Conservation (phyloP, 2,113 vertebrate genomes). For the Daboia siamensis region DNA sequence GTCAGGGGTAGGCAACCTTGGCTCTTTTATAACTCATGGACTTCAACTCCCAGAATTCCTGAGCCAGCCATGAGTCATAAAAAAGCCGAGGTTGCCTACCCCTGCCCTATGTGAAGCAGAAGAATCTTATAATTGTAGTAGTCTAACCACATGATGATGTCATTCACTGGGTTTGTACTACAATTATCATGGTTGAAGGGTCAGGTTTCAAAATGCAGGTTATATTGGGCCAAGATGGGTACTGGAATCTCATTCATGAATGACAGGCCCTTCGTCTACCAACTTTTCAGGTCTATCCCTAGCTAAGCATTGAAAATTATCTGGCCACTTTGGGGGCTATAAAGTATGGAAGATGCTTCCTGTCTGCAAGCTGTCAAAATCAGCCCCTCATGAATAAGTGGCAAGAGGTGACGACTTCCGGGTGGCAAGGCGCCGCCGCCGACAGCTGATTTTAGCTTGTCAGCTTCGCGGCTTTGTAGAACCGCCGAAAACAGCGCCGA, state of each 20-base stretch:
- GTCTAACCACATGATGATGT: neutral
- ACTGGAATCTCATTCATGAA: neutral
- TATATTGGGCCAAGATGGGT: neutral
- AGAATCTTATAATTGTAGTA: neutral
- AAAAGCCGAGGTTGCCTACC: too few relatives aligned
- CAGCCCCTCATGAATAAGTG: neutral
- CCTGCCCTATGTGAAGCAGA: neutral
- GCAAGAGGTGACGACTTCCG: too few relatives aligned
- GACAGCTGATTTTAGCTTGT: too few relatives aligned
- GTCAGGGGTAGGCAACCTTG: too few relatives aligned
- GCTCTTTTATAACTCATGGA: too few relatives aligned
- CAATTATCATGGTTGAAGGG: neutral
- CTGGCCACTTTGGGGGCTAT: neutral
- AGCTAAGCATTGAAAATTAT: neutral
- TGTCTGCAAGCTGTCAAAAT: neutral
- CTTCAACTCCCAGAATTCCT: too few relatives aligned
- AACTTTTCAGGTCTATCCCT: neutral
- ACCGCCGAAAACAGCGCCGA: too few relatives aligned
- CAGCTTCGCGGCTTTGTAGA: too few relatives aligned
- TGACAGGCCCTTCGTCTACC: neutral
- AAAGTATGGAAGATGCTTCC: neutral
- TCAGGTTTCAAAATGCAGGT: neutral
- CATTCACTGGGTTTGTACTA: neutral
- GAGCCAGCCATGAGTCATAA: too few relatives aligned
- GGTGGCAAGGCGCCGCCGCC: too few relatives aligned